Conservation (phyloP, 2,797 vertebrate species). For the Phyllotis vaccarum region DNA sequence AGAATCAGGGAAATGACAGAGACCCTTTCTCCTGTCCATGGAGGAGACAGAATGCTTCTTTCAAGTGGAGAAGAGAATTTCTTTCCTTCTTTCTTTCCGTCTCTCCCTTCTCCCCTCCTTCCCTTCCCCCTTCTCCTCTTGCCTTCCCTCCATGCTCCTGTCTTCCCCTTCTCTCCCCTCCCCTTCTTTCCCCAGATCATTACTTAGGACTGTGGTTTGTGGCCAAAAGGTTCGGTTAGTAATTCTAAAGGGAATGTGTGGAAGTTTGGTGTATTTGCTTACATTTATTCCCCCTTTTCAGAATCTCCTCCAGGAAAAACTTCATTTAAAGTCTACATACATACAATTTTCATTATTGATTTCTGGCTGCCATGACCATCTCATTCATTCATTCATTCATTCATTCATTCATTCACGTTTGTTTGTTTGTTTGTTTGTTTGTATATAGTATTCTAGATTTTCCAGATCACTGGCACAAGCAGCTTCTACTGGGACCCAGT, state of each 20-base stretch:
- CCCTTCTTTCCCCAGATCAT: neutral
- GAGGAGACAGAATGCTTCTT: neutral
- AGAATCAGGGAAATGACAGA: neutral
- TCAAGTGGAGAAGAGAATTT: slow-evolving; percentile 49
- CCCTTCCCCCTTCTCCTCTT: no score
- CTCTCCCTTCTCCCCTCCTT: rapidly evolving
- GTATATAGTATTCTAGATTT: neutral
- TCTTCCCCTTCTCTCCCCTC: no score
- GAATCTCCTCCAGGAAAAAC: neutral
- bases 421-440: neutral
- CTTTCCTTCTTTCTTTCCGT: neutral
- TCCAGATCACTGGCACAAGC: neutral
- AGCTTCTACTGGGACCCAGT: neutral
- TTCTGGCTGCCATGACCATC: neutral
- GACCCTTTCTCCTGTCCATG: neutral
- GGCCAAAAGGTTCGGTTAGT: slow-evolving; percentile 22
- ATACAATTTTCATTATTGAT: neutral
- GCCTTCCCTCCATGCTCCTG: rapidly evolving
- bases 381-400: no score
- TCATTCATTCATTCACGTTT: no score
- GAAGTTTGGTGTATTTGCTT: neutral
- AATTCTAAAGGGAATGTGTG: slow-evolving; percentile 51
- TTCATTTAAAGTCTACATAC: slow-evolving; percentile 18
- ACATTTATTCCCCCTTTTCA: neutral
- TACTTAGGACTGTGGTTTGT: slow-evolving; percentile 53